phyloP scores from a whole-genome alignment of 2,797 vertebrate genomes.

The Morus bassanus region DNA sequence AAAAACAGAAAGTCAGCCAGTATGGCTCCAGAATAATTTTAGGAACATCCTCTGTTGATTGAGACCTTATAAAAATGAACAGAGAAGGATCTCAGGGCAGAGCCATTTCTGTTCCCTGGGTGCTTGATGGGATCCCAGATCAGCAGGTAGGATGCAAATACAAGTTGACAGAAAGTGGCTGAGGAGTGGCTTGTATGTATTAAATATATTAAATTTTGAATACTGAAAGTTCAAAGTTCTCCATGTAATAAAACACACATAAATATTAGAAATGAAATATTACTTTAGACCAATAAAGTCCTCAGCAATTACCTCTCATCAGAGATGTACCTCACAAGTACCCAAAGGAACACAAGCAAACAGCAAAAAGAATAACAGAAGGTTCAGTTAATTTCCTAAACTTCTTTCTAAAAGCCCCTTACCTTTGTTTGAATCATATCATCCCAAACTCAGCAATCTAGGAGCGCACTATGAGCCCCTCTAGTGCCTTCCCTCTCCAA shows the following conservation, averaged over 20 bases:
- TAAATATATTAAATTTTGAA: background rate
- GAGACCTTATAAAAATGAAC: background rate
- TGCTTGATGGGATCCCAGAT: background rate
- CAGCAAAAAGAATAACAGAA: background rate
- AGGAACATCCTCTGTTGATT: background rate
- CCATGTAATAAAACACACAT: background rate
- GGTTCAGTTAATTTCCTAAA: background rate
- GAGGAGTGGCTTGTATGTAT: background rate
- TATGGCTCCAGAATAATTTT: background rate
- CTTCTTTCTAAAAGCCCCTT: background rate
- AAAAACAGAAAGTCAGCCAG: background rate
- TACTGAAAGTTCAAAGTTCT: background rate
- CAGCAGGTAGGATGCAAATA: background rate
- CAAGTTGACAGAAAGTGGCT: background rate
- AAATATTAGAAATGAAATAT: background rate
- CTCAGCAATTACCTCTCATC: background rate
- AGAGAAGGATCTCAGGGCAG: background rate
- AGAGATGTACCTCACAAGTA: background rate
- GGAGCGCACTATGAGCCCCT: background rate
- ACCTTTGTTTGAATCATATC: background rate
- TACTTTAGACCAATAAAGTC: background rate
- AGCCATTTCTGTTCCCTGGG: background rate
- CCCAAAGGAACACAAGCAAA: background rate
- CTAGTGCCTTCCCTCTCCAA: background rate
- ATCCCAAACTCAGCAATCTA: background rate